Conservation (phyloP, 2,888 invertebrate species). For the Cryptosula pallasiana region DNA sequence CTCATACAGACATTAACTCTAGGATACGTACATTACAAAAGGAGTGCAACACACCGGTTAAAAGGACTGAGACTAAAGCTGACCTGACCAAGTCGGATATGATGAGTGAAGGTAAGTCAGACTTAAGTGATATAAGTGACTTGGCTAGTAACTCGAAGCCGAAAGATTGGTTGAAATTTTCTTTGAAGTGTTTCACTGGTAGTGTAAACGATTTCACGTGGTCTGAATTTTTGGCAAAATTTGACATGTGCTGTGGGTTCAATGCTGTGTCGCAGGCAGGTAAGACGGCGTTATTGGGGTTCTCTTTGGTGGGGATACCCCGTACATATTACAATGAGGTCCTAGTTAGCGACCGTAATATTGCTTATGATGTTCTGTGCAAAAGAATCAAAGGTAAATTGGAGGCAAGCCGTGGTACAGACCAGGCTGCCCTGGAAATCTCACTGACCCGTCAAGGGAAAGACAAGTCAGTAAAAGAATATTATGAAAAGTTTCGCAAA, state of each 20-base stretch:
- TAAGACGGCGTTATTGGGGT: background rate
- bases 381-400: background rate
- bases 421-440: background rate
- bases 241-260: background rate
- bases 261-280: background rate
- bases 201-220: background rate
- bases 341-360: background rate
- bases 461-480: background rate
- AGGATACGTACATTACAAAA: too few species aligned
- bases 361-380: background rate
- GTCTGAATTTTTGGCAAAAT: background rate
- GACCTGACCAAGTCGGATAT: too few species aligned
- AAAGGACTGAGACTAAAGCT: too few species aligned
- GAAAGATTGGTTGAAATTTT: background rate
- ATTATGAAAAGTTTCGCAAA: background rate
- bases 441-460: background rate
- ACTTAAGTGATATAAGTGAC: background rate
- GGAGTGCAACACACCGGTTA: too few species aligned
- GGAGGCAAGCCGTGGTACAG: background rate
- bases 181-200: background rate
- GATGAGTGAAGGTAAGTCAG: background rate
- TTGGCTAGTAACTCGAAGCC: background rate
- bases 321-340: background rate
- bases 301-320: background rate
- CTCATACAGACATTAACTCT: too few species aligned